A percentile compares a stretch with the other conserved stretches of the same genome.
These are phyloP conservation scores for Dermatemys mawii DNA, from an alignment of 2,113 vertebrate species.

Conservation along the genomic window DNA sequence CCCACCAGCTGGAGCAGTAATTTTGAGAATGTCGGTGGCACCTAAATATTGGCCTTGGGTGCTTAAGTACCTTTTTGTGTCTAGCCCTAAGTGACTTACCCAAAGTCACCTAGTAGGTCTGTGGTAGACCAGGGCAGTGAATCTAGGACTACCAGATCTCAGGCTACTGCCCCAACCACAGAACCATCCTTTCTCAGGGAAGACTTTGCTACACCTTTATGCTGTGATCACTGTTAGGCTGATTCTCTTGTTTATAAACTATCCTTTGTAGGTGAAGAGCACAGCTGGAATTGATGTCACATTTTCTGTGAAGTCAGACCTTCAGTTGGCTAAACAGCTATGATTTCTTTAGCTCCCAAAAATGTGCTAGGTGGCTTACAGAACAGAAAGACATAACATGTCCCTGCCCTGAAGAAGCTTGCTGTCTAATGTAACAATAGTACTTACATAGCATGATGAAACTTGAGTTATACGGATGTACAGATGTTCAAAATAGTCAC, in stretches of 20 bases:
- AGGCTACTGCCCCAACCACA: neutral
- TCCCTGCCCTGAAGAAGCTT: neutral
- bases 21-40: neutral
- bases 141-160: neutral
- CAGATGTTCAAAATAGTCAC: neutral
- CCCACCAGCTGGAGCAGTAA: neutral
- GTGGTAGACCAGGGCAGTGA: neutral
- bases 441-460: neutral
- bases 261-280: neutral
- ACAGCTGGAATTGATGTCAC: neutral
- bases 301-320: neutral
- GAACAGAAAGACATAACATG: neutral
- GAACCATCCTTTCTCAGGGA: neutral
- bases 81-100: neutral
- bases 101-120: neutral
- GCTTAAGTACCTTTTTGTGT: neutral
- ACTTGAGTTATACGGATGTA: neutral
- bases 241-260: neutral
- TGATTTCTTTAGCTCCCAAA: neutral
- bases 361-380: neutral
- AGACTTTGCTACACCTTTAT: accelerated
- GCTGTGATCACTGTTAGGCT: neutral
- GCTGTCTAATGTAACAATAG: neutral
- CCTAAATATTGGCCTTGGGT: neutral
- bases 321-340: neutral